Base-by-base conservation (phyloP, 2,113 vertebrate genomes). In the Eulemur macaco region DNA sequence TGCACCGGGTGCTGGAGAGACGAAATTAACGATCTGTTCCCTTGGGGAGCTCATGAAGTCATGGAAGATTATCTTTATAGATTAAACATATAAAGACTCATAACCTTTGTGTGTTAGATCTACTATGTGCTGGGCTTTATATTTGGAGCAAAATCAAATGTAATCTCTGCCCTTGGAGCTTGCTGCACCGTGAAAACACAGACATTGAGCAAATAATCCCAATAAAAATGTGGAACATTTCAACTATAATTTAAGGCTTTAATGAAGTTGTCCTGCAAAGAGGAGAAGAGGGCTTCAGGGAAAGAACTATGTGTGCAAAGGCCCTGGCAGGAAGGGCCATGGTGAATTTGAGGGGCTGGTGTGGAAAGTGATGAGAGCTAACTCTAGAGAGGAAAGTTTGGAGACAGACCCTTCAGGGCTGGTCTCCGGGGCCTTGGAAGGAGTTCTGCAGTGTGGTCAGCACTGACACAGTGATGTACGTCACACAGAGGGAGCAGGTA, bases 401-500 rank as follows among this genome's bases (percentile, higher is more conserved):
- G 66, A 12, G 27, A 8, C 12, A 47, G 29, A 50, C 1, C 13
- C 23, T 47, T 63, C 2, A 17, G 25, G 58, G 58, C 29, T 1
- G 25, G 21, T 66, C 8, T 84, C 37, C 0, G 10, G 68, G 18
- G n/a, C 27, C 50, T 42, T 68, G 6, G 56, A 6, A 87, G 20
- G 17, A 80, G 39, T 68, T 60, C 27, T 76, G 8, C 4, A 7
- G 5, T 20, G 6, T 17, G 27, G 34, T 18, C 18, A 45, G 45
- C 20, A 23, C 15, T 23, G 52, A 37, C 7, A 84, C 11, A 17
- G 52, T 1, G 5, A 89, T 11, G 0, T 20, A n/a, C 3, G 31
- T 21, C 7, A 13, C 6, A 8, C 5, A 60, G 20, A 31, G 14
- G 17, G 29, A 85, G 34, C 5, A 47, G 3, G 1, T 13, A 0